Evolutionary conservation across 2,113 vertebrate species (phyloP), one percentile per base, ranked within the genome.

Genomic region (Symphodus melops): DNA sequence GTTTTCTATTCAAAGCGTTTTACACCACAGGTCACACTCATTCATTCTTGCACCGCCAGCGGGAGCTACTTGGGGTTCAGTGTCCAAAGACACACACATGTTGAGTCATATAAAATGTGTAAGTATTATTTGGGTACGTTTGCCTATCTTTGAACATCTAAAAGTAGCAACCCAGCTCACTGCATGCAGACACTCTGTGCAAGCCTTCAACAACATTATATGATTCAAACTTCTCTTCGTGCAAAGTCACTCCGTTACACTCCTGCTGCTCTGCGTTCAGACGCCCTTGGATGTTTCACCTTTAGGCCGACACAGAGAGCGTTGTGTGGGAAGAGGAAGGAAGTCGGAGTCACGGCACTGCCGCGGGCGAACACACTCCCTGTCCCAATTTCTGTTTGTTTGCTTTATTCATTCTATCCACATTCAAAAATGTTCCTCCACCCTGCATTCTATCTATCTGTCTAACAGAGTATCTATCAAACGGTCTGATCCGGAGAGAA

Each of bases 201-300:
- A 17, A 16, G 28, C 41, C 25, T 52, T 46, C 25, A n/a, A 53
- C 9, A 9, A 55, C 37, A 56, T 13, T 0, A 23, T 39, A 68
- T 65, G 19, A 28, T 17, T 42, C 46, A 48, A 64, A 57, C 19
- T 53, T 11, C n/a, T 51, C 72, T 46, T 65, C 37, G 51, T 57
- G 66, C 61, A 68, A n/a, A 36, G 28, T 28, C 6, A 25, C 21
- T 37, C 63, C 57, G 28, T 11, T 21, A 8, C 42, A 56, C 23
- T 66, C 25, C 59, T 13, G 77, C 66, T 63, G 83, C 68, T 61
- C 36, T 72, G 58, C 46, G n/a, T 14, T 37, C 52, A 68, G 57
- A 53, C 21, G 78, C 55, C 81, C 77, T 86, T 80, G 78, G 72
- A 77, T 71, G 77, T 83, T 88, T 89, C 82, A 91, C 87, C 82